Evolutionary conservation across 2,797 vertebrate species (phyloP).

Genomic region (Pelochelys cantorii): DNA sequence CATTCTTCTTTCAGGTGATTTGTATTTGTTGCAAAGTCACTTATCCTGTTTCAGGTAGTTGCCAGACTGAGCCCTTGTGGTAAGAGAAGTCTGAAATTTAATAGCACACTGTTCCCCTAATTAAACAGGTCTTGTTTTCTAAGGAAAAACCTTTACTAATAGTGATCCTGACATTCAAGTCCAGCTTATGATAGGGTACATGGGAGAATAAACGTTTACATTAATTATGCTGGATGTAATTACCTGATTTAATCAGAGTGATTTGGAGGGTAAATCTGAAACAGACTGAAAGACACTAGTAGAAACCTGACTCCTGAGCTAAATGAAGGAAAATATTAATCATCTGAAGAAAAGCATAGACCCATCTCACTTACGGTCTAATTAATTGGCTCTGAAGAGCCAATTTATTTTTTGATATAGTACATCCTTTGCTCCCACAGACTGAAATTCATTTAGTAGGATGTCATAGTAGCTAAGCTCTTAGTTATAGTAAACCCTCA

Average conservation of each 20-base stretch:
- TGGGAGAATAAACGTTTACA: not conserved
- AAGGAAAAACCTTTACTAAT: not conserved
- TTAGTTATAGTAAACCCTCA: not conserved
- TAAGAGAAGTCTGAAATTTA: not conserved
- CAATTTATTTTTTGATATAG: not conserved
- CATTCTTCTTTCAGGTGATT: too few species aligned
- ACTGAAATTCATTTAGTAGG: not conserved
- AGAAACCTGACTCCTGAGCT: not conserved
- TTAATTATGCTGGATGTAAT: conserved; percentile 20
- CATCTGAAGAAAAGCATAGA: not conserved
- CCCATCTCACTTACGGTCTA: not conserved
- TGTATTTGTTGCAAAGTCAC: not conserved
- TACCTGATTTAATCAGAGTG: conserved; percentile 32
- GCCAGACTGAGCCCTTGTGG: not conserved
- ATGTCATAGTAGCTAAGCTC: not conserved
- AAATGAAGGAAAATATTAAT: not conserved
- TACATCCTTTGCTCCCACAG: not conserved
- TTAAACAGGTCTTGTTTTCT: not conserved
- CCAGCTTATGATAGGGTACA: not conserved
- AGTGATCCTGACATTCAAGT: not conserved
- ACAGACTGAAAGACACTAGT: not conserved
- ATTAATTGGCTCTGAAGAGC: not conserved
- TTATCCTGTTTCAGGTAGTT: not conserved
- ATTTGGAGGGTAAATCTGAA: conserved; percentile 21
- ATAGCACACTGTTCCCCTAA: not conserved